phyloP scores from a whole-genome alignment of 2,888 invertebrate genomes.

The Morpho achilles region DNA sequence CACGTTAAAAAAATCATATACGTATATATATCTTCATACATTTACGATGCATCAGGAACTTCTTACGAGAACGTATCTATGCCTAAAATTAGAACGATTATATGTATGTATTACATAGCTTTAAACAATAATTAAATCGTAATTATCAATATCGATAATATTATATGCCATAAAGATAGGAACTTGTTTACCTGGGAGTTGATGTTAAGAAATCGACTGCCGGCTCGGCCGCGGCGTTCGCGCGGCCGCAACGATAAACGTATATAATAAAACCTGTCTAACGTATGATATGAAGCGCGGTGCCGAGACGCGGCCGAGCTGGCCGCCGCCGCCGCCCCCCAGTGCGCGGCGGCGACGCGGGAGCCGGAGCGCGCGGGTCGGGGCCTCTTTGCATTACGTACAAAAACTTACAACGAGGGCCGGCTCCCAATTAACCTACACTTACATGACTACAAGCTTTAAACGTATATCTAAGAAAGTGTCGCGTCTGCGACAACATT shows the following conservation, averaged over 20 bases:
- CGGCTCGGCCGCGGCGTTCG: constrained; percentile 65
- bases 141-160: constrained; percentile 81
- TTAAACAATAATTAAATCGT: constrained; percentile 81
- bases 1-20: constrained; percentile 78
- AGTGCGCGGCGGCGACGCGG: constrained; percentile 70
- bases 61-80: constrained; percentile 80
- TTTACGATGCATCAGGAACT: constrained; percentile 80
- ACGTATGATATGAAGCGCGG: constrained; percentile 77
- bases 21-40: constrained; percentile 79
- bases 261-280: constrained; percentile 78
- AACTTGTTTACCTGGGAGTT: constrained; percentile 80
- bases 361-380: constrained; percentile 40
- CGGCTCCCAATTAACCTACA: constrained; percentile 68
- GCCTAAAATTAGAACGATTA: constrained; percentile 80
- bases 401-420: constrained; percentile 48
- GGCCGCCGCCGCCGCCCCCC: constrained; percentile 73
- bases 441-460: constrained; percentile 76
- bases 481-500: constrained; percentile 64
- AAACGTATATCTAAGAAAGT: constrained; percentile 75
- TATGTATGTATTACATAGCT: constrained; percentile 81
- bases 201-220: constrained; percentile 68
- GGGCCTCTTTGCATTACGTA: constrained; percentile 38
- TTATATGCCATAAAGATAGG: constrained; percentile 81
- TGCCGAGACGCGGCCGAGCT: constrained; percentile 54
- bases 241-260: constrained; percentile 71